Percentiles rank a stretch among this genome's conserved stretches.
Evolutionary conservation across 2,888 invertebrate genomes (phyloP).

Genomic region (Cataglyphis rosenhaueri): DNA sequence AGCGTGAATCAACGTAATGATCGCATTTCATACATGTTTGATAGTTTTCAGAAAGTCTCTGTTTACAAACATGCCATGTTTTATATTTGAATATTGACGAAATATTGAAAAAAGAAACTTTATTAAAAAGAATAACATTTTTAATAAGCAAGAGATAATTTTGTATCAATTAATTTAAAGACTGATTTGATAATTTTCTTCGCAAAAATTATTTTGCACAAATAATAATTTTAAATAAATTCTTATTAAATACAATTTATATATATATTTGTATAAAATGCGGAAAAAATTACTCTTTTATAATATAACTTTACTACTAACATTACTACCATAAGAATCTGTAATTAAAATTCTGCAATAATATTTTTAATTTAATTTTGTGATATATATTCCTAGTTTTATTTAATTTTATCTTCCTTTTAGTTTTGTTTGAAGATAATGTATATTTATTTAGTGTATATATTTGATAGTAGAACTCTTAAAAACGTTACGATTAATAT

Average conservation of each 20-base stretch:
- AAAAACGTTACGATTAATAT: not conserved
- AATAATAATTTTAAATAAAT: not conserved
- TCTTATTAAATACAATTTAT: not conserved
- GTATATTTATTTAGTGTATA: no score
- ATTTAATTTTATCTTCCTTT: not conserved
- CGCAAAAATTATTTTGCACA: not conserved
- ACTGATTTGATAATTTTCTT: not conserved
- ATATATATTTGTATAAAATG: no score
- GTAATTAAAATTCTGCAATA: not conserved
- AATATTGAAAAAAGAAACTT: not conserved
- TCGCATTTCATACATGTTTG: not conserved
- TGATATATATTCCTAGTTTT: not conserved
- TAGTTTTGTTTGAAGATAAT: not conserved
- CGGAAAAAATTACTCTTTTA: not conserved
- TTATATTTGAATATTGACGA: not conserved
- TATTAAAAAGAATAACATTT: not conserved
- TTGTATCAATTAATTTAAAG: not conserved
- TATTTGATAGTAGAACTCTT: not conserved
- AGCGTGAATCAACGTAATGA: not conserved
- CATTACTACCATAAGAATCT: not conserved
- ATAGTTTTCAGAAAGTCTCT: not conserved
- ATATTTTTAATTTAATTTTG: not conserved
- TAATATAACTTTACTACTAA: no score
- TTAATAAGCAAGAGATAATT: not conserved
- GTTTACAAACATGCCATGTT: not conserved